Evolutionary conservation across 1,140 invertebrate genomes (phyloP), one percentile per base, ranked within the genome.

Genomic region (Olivierus martensii): DNA sequence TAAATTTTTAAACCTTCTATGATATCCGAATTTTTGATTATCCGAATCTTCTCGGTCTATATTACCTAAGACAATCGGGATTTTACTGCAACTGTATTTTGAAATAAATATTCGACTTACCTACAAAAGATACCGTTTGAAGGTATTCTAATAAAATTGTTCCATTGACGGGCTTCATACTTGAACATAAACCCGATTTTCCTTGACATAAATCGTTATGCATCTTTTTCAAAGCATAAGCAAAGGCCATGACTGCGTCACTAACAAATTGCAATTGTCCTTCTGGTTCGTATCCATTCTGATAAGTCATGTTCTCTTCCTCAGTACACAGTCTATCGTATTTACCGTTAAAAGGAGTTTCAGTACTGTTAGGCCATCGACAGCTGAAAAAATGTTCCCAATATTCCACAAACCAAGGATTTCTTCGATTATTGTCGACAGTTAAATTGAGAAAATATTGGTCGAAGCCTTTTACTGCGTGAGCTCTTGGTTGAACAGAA

Each of bases 371-470:
- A 0, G 83, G 80, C 55, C 61, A 64, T 54, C 57, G 60, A 46
- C 62, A 64, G 53, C 83, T 76, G 63, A 92, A 92, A 63, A 89
- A 85, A 64, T 87, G 79, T 63, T 93, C 89, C 89, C 88, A 93
- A 70, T 90, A 92, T 74, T 93, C 89, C 18, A 87, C 77, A 73
- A 94, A 93, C 88, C 88, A 93, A 0, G 89, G 89, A 74, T 93
- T 92, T 41, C 88, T 74, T 58, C 75, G 78, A 68, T 92, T 92
- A 65, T 83, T 88, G 60, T 86, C 80, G 4, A 88, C 83, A 18
- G 82, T 88, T 3, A 93, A 73, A 46, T 75, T 75, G 18, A 90
- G 76, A 67, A 94, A 93, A 67, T 93, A 92, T 55, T 88, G 80
- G 60, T 87, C 79, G 65, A 94, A 94, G 1, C 87, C 87, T 18